Percentiles rank a stretch among this genome's conserved stretches.
phyloP scores from a whole-genome alignment of 2,888 invertebrate genomes.

The Eustalomyia histrio region DNA sequence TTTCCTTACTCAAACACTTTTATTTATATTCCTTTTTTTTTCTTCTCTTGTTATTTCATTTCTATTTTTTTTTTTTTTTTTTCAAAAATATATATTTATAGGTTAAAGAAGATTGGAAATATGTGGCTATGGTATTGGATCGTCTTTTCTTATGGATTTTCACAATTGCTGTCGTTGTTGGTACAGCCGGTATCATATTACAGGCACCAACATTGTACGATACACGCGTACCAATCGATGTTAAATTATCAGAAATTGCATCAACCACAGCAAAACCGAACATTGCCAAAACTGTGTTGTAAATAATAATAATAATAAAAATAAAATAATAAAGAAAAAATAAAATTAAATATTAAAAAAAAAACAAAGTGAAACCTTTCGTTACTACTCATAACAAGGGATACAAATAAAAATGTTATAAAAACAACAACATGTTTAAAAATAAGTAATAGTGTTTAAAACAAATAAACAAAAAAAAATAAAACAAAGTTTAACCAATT shows the following conservation, averaged over 20 bases:
- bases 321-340: conserved; percentile 17
- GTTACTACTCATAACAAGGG: conserved; percentile 65
- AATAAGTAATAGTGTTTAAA: conserved; percentile 30
- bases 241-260: conserved; percentile 93
- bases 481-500: conserved; percentile 38
- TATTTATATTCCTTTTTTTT: conserved; percentile 8
- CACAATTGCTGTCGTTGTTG: conserved; percentile 95
- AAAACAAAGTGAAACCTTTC: conserved; percentile 61
- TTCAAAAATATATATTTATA: conserved; percentile 73
- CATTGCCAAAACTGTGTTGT: conserved; percentile 79
- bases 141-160: conserved; percentile 98
- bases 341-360: conserved; percentile 29
- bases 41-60: neutral
- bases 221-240: conserved; percentile 92
- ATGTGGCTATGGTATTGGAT: conserved; percentile 98
- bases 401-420: conserved; percentile 44
- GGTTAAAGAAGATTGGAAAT: conserved; percentile 99
- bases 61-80: neutral
- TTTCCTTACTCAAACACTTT: neutral
- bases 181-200: conserved; percentile 95
- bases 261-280: conserved; percentile 92
- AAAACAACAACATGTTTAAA: conserved; percentile 16
- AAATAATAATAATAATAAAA: conserved; percentile 69
- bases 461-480: conserved; percentile 26
- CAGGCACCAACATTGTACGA: conserved; percentile 97